Evolutionary conservation across 1,140 invertebrate species (phyloP), one percentile per base, ranked within the genome.

Genomic region (Panagrolaimus sp.): DNA sequence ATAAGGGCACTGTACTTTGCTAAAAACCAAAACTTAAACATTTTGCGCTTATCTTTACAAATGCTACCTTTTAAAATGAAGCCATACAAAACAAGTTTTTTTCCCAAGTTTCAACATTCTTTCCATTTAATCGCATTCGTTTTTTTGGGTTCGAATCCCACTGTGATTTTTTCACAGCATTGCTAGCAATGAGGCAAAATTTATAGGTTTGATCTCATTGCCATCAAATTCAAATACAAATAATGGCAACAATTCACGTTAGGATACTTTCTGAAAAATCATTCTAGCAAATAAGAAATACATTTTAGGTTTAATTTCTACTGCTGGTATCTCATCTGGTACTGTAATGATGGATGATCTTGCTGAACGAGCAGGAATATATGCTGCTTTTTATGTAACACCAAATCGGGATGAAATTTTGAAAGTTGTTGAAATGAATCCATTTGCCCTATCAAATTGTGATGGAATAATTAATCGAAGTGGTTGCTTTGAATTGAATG

Each of bases 341-440:
- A 73, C 70, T n/a, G 77, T 78, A 23, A 68, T 76, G 63, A 78
- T 78, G 77, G 77, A 78, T 63, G 77, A 78, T 63, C 47, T 78
- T 25, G 77, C 77, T 9, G 77, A 78, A 68, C 38, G 77, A 63
- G 77, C 77, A n/a, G 74, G 77, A 25, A 64, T 74, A 42, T 78
- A 78, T 67, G 77, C 71, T 76, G 77, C 79, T 5, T 81, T 81
- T 63, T 81, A 76, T 63, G 72, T 82, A 9, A 63, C 71, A 0
- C 80, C 79, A 1, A 82, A 80, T 57, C 73, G 78, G 25, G 80
- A 82, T 48, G 79, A 74, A 9, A 75, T 82, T 9, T 71, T 80
- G 67, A 81, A 81, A 68, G 73, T 81, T 53, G 70, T 74, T 48
- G 80, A 78, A 51, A 79, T 81, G 74, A 74, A 80, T 25, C 79